These are phyloP conservation scores for Gila robusta DNA, from an alignment of 2,797 vertebrate genomes.

Conservation along the genomic window DNA sequence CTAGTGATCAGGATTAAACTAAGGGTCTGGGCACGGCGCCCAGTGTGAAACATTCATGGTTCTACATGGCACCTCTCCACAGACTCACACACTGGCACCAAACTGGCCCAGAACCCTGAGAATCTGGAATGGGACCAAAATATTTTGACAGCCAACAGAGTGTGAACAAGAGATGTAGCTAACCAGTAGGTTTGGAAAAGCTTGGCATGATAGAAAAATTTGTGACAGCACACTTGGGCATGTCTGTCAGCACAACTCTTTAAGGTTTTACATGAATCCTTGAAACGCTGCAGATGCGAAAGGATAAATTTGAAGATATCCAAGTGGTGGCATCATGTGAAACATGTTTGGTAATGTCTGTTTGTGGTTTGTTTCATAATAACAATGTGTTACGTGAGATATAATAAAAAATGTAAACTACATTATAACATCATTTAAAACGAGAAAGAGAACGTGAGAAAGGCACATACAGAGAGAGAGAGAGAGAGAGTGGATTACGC, in stretches of 20 bases:
- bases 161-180: slow-evolving; percentile 15
- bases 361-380: neutral
- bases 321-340: neutral
- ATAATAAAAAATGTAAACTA: neutral
- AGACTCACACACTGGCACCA: slow-evolving; percentile 21
- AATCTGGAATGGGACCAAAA: slow-evolving; percentile 38
- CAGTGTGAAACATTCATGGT: slow-evolving; percentile 17
- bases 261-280: slow-evolving; percentile 9
- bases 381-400: neutral
- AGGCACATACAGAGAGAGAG: neutral
- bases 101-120: slow-evolving; percentile 1
- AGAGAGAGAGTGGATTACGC: neutral
- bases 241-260: slow-evolving; percentile 36
- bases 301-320: neutral
- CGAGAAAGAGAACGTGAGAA: neutral
- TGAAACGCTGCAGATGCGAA: slow-evolving; percentile 11
- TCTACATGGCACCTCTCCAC: slow-evolving; percentile 35
- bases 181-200: slow-evolving; percentile 15
- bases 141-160: slow-evolving; percentile 35
- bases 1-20: slow-evolving; percentile 24
- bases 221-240: neutral
- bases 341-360: neutral
- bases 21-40: slow-evolving; percentile 33
- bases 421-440: neutral
- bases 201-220: neutral